Conservation (phyloP, 2,888 invertebrate genomes). For the Melangyna quadrimaculata region DNA sequence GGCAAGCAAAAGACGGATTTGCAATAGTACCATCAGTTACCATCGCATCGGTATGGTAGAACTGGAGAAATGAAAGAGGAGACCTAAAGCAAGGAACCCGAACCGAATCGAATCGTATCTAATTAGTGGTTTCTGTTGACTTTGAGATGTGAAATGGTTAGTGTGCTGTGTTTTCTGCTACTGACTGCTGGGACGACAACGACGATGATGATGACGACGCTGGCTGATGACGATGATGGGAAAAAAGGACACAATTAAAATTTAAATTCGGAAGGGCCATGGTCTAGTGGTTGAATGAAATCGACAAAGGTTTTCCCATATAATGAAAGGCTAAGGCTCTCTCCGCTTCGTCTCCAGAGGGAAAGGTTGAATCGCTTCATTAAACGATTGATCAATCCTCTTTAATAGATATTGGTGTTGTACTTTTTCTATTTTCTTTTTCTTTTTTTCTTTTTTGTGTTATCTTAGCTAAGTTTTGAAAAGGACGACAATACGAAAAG, state of each 20-base stretch:
- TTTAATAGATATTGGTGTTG: slow-evolving; percentile 1
- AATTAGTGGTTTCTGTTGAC: slow-evolving; percentile 69
- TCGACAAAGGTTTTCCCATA: slow-evolving; percentile 42
- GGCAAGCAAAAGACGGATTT: neutral
- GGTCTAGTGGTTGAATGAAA: slow-evolving; percentile 44
- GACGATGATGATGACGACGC: neutral
- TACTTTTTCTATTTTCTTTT: neutral
- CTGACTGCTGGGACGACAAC: neutral
- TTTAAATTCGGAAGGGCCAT: slow-evolving; percentile 46
- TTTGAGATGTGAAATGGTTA: slow-evolving; percentile 56
- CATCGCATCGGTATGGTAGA: neutral
- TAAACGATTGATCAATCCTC: slow-evolving; percentile 47
- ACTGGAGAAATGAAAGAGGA: neutral
- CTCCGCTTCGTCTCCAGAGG: neutral
- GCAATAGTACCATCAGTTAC: slow-evolving; percentile 3
- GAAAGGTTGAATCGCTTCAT: slow-evolving; percentile 51
- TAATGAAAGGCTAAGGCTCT: slow-evolving; percentile 24
- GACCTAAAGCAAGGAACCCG: neutral
- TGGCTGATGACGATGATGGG: neutral
- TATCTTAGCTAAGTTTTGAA: neutral
- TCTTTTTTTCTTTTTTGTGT: neutral
- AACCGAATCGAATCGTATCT: slow-evolving; percentile 49
- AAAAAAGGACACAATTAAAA: slow-evolving; percentile 61
- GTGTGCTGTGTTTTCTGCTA: neutral
- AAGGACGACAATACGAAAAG: neutral